Base-by-base conservation (phyloP, 2,888 invertebrate species). In the Cremastinae sp. region DNA sequence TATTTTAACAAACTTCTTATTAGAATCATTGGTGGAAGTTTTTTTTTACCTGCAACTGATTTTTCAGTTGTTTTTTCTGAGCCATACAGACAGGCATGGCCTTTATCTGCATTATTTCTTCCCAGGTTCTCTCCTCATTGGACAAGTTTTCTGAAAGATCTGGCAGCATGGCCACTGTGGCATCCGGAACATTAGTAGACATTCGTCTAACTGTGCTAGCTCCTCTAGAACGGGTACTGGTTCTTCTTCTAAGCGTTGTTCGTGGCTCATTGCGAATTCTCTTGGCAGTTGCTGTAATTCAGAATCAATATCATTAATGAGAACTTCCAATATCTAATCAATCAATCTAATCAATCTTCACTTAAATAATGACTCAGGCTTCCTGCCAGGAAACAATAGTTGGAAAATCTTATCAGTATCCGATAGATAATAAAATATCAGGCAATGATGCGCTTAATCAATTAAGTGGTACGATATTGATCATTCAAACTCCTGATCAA, bases 81-180 rank as follows among this genome's bases (percentile, higher is more conserved):
- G 93, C 91, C 96, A 96, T 96, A 5, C 94, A 93, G 4, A 96
- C 93, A 0, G 96, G 96, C 94, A 96, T 94, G 0, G 95, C 93
- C 85, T 96, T 96, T 79, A 96, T 95, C 87, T 94, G 94, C 94
- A 95, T 95, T 55, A 96, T 95, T 89, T 96, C 95, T 82, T 96
- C 95, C 95, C 95, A 96, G 0, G 95, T 95, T 0, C 94, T 92
- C 85, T 95, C 94, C 86, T 96, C 96, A 82, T 96, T 96, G 0
- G 95, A 94, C 51, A 95, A 90, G 88, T 94, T 95, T 86, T 95
- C 95, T 89, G 96, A 95, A n/a, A 96, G 89, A 89, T 96, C 96
- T 0, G 96, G 96, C 80, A 96, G 86, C 94, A 95, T 94, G 0
- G 96, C 93, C 1, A 95, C 93, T 77, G 95, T 94, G 62, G 94